Conservation (phyloP, 2,888 invertebrate genomes). For the Rotaria sp. region DNA sequence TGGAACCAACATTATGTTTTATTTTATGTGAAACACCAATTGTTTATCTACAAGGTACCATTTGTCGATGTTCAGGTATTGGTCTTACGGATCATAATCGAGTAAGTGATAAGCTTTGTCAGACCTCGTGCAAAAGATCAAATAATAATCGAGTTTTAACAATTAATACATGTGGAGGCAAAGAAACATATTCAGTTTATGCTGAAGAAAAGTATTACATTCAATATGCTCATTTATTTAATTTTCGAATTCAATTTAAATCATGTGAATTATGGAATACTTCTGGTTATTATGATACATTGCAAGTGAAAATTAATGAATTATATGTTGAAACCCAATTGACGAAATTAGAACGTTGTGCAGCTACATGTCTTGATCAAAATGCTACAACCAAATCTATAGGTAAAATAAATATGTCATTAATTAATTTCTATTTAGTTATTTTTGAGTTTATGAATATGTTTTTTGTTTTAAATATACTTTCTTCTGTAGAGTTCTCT, state of each 20-base stretch:
- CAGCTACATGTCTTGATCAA: neutral
- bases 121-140: neutral
- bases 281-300: neutral
- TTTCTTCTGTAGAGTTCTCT: too few relatives aligned
- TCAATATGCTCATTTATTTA: neutral
- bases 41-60: neutral
- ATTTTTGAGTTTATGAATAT: too few relatives aligned
- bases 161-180: neutral
- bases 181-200: neutral
- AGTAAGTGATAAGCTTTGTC: neutral
- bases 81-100: neutral
- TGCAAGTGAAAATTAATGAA: neutral
- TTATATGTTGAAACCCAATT: neutral
- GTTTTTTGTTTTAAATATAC: too few relatives aligned
- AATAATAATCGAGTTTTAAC: neutral
- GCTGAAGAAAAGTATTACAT: neutral
- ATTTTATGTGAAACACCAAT: neutral
- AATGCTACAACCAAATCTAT: neutral
- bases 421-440: too few relatives aligned
- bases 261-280: neutral
- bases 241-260: neutral
- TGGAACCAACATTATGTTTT: neutral
- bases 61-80: neutral
- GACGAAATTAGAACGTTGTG: neutral
- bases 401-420: neutral